phyloP scores from a whole-genome alignment of 2,888 invertebrate species.

The Cosmopolites sordidus region DNA sequence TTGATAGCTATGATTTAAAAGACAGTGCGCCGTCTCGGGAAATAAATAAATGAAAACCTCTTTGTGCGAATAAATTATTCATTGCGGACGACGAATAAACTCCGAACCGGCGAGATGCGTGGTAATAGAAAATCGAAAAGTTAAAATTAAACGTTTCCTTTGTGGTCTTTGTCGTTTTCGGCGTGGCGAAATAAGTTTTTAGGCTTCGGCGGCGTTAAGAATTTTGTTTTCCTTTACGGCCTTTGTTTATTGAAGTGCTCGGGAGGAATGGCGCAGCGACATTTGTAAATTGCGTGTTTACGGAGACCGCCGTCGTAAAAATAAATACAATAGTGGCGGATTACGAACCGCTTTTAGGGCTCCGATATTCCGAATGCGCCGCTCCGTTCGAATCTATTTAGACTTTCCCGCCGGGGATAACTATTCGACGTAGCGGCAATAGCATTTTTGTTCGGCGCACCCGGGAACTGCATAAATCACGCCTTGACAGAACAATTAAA shows the following conservation, averaged over 20 bases:
- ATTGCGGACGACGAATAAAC: constrained; percentile 18
- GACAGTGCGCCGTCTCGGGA: neutral
- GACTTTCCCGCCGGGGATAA: too few relatives aligned
- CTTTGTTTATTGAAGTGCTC: constrained; percentile 23
- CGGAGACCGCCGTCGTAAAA: neutral
- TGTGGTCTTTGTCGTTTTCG: constrained; percentile 17
- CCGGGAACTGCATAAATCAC: too few relatives aligned
- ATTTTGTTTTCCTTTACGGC: constrained; percentile 21
- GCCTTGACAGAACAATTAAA: too few relatives aligned
- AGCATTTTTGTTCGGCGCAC: too few relatives aligned
- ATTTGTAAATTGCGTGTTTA: constrained; percentile 12
- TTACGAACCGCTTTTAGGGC: neutral
- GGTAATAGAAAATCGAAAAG: constrained; percentile 20
- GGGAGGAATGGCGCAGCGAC: constrained; percentile 14
- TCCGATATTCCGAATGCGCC: neutral
- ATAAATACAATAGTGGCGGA: constrained; percentile 1
- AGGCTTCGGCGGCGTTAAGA: constrained; percentile 9
- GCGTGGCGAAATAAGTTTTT: constrained; percentile 15
- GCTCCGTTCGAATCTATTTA: too few relatives aligned
- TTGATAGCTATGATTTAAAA: constrained; percentile 4
- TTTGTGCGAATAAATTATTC: constrained; percentile 20
- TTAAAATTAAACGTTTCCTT: constrained; percentile 22
- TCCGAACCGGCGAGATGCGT: constrained; percentile 11
- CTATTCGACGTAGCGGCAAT: too few relatives aligned
- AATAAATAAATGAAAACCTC: constrained; percentile 9